Conservation (phyloP, 2,888 invertebrate genomes). For the Chromoteleia sp. region DNA sequence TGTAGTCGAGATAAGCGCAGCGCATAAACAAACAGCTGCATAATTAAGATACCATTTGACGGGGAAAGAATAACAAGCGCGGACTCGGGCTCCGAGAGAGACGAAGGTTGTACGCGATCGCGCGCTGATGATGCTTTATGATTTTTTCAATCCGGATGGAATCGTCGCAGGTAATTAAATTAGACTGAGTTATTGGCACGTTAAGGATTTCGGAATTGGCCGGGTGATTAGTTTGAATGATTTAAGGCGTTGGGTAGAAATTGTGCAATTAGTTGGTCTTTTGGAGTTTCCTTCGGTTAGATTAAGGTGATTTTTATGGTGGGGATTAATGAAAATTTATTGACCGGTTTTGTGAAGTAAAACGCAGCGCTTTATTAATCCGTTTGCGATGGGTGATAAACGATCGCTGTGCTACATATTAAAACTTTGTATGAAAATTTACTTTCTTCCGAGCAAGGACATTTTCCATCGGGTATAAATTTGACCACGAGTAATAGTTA, state of each 20-base stretch:
- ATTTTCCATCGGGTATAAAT: too few species aligned
- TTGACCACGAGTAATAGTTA: too few species aligned
- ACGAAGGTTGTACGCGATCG: too few species aligned
- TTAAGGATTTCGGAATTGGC: conserved; percentile 17
- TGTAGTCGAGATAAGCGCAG: conserved; percentile 59
- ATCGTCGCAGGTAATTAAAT: conserved; percentile 40
- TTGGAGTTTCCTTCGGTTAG: not conserved
- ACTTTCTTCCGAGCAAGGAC: too few species aligned
- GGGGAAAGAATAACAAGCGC: conserved; percentile 43
- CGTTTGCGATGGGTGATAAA: not conserved
- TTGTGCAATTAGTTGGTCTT: conserved; percentile 16
- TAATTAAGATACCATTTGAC: conserved; percentile 66
- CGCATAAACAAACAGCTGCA: conserved; percentile 66
- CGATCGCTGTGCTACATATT: conserved; percentile 1
- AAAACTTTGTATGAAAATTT: not conserved
- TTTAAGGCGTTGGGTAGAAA: conserved; percentile 40
- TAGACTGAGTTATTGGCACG: conserved; percentile 33
- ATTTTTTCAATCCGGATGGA: not conserved
- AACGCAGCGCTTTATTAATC: not conserved
- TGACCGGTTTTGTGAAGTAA: conserved; percentile 22
- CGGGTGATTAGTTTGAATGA: conserved; percentile 32
- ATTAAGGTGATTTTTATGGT: conserved; percentile 27
- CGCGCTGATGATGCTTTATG: conserved; percentile 38
- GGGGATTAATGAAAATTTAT: conserved; percentile 46
- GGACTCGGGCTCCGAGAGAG: conserved; percentile 20